These are phyloP conservation scores for Hydraecia micacea DNA, from an alignment of 2,888 invertebrate species.

Conservation along the genomic window DNA sequence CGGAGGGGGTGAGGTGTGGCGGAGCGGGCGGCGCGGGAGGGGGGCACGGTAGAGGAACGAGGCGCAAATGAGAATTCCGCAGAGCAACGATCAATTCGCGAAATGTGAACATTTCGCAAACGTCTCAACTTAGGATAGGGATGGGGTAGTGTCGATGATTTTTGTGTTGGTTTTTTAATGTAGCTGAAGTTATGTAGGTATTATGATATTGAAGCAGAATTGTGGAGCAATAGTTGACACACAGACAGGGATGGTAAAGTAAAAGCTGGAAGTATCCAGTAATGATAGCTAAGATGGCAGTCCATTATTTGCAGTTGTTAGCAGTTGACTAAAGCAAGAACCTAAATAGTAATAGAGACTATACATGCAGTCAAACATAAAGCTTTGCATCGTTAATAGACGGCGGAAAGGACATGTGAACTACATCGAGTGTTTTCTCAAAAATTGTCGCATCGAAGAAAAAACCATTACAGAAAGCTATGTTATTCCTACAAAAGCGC, in stretches of 20 bases:
- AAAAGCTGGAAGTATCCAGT: neutral
- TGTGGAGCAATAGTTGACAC: neutral
- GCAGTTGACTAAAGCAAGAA: neutral
- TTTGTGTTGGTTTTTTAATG: neutral
- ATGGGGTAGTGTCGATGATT: constrained; percentile 53
- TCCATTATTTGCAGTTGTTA: neutral
- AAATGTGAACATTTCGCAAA: constrained; percentile 90
- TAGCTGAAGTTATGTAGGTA: neutral
- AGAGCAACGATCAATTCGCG: constrained; percentile 88
- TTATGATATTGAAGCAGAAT: neutral
- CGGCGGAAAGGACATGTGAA: neutral
- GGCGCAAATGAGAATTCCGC: constrained; percentile 89
- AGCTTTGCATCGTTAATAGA: neutral
- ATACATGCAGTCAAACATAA: neutral
- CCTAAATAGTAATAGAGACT: neutral
- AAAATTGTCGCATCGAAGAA: neutral
- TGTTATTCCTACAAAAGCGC: too few species aligned
- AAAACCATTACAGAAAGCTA: neutral
- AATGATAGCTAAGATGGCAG: neutral
- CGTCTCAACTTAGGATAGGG: constrained; percentile 87
- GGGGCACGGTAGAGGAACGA: constrained; percentile 54
- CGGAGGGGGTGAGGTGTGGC: constrained; percentile 32
- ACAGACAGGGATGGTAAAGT: neutral
- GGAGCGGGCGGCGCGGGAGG: constrained; percentile 14
- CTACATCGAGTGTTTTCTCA: neutral